These are phyloP conservation scores for Marmota flaviventris DNA, from an alignment of 2,113 vertebrate genomes.

Conservation along the genomic window DNA sequence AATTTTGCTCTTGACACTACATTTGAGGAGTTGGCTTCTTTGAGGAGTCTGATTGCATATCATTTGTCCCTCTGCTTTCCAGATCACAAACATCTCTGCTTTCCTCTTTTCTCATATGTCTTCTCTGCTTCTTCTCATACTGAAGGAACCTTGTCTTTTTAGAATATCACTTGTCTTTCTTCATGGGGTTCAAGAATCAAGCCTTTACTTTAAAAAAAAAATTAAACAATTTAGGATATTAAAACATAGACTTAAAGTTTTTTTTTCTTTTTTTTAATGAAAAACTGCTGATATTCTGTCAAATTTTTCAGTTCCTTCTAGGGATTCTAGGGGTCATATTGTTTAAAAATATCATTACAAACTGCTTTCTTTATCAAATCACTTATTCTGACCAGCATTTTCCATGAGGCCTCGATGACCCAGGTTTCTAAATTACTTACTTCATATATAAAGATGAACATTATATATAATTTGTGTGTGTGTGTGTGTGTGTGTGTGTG, in stretches of 20 bases:
- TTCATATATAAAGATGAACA: too few species aligned
- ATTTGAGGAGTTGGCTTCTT: background rate
- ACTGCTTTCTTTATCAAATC: background rate
- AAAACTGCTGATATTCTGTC: background rate
- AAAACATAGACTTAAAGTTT: background rate
- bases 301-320: background rate
- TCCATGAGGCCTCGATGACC: background rate
- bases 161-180: background rate
- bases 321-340: background rate
- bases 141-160: background rate
- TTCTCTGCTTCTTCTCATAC: background rate
- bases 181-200: background rate
- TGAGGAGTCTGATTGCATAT: accelerated
- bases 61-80: background rate
- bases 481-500: too few species aligned
- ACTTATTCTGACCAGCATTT: background rate
- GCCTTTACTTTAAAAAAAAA: background rate
- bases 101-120: background rate
- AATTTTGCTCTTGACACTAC: background rate
- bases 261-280: background rate
- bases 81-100: background rate
- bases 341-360: background rate
- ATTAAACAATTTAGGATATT: background rate
- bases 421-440: background rate
- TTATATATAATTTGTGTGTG: too few species aligned